Evolutionary conservation across 2,888 invertebrate genomes (phyloP).

Genomic region (Gibbula magus): DNA sequence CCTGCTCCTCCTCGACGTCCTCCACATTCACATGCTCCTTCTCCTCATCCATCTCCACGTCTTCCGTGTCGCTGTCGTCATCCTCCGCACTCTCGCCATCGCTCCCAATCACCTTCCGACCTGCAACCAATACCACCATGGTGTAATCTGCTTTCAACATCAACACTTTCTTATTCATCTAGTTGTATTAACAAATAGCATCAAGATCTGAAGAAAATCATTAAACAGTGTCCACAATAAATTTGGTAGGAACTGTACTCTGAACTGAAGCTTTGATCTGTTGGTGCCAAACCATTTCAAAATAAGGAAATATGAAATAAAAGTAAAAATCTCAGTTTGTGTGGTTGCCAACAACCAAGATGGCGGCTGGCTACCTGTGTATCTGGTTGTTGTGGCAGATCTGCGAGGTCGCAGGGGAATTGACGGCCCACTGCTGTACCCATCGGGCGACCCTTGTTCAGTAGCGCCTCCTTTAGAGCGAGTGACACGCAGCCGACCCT

Average conservation of each 20-base stretch:
- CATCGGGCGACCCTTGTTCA: not conserved
- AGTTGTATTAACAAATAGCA: too few relatives aligned
- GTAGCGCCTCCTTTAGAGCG: not conserved
- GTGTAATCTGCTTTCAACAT: too few relatives aligned
- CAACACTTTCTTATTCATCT: too few relatives aligned
- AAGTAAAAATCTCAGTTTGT: too few relatives aligned
- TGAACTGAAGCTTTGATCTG: too few relatives aligned
- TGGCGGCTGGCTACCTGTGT: too few relatives aligned
- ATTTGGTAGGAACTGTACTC: too few relatives aligned
- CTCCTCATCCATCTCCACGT: conserved; percentile 35
- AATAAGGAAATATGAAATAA: too few relatives aligned
- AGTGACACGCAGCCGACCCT: not conserved
- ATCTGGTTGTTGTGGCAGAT: not conserved
- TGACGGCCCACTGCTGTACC: conserved; percentile 11
- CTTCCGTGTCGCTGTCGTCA: conserved; percentile 36
- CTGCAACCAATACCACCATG: not conserved
- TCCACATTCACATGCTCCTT: conserved; percentile 35
- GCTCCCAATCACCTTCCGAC: not conserved
- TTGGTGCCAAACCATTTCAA: too few relatives aligned
- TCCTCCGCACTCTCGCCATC: conserved; percentile 36
- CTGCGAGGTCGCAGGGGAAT: conserved; percentile 18
- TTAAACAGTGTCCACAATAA: too few relatives aligned
- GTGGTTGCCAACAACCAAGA: not conserved
- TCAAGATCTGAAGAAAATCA: too few relatives aligned
- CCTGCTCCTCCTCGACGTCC: not conserved